Evolutionary conservation across 2,113 vertebrate species (phyloP).

Genomic region (Argyrosomus japonicus): DNA sequence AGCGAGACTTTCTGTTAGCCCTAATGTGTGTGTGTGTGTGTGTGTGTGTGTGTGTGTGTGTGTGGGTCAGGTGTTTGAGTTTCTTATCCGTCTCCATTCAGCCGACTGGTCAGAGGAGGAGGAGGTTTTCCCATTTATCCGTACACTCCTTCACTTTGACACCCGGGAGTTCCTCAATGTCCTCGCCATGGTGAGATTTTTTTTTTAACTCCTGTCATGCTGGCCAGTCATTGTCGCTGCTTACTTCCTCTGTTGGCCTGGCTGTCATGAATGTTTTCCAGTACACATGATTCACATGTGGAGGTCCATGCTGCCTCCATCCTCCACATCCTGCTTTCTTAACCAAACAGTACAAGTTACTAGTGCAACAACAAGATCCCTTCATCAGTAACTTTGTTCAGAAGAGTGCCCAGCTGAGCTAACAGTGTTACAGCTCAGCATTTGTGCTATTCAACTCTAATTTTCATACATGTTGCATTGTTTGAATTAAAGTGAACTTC

Average conservation of each 20-base stretch:
- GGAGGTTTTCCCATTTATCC: constrained; percentile 92
- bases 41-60: not conserved
- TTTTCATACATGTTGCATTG: not conserved
- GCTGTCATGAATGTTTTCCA: not conserved
- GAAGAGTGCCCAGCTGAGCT: too few relatives aligned
- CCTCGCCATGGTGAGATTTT: constrained; percentile 91
- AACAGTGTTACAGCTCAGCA: too few relatives aligned
- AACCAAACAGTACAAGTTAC: too few relatives aligned
- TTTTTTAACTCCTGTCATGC: not conserved
- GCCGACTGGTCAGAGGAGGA: constrained; percentile 89
- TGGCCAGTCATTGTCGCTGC: not conserved
- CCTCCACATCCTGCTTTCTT: too few relatives aligned
- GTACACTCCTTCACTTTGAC: constrained; percentile 95
- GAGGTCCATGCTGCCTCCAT: too few relatives aligned
- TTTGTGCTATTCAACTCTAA: too few relatives aligned
- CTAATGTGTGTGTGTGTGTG: not conserved
- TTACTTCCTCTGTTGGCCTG: not conserved
- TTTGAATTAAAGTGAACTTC: not conserved
- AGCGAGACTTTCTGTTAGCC: not conserved
- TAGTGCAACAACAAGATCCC: too few relatives aligned
- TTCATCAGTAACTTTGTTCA: too few relatives aligned
- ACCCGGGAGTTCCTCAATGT: constrained; percentile 98
- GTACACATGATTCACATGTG: too few relatives aligned
- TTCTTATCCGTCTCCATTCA: constrained; percentile 95
- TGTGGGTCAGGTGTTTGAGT: constrained; percentile 92